Evolutionary conservation across 2,888 invertebrate genomes (phyloP), one percentile per base, ranked within the genome.

Genomic region (Cerceris rybyensis): DNA sequence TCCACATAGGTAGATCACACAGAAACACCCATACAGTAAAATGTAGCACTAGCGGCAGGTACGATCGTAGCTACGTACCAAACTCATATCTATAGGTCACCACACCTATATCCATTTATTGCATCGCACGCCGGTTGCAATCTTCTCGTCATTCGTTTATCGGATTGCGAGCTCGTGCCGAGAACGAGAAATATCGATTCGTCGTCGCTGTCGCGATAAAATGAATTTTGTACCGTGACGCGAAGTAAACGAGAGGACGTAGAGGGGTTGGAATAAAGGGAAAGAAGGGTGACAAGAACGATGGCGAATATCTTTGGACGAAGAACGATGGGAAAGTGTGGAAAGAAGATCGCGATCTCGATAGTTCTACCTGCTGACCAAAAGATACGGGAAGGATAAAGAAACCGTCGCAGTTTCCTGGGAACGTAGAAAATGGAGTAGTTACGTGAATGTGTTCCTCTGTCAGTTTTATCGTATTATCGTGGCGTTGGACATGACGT

Each of bases 121-220:
- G 78, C 76, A 71, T 78, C 14, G 73, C 60, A 66, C 70, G 72
- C 68, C 72, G 71, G 58, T 83, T 42, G 83, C 80, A 84, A 86
- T 86, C 80, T 84, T 86, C 80, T 81, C 86, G 68, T 71, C 75
- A 79, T 81, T 85, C 80, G 80, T 86, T 85, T 85, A 85, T 86
- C 79, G 80, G 75, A 83, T 86, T 77, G 81, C 70, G 43, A 85
- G 72, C 81, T 66, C 69, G 81, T 72, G 73, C 72, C 73, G 73
- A 78, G 52, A 80, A 80, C 72, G 73, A 81, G 79, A 86, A 70
- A 78, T 84, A 86, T 86, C 83, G 83, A 85, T 83, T 70, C 84
- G 75, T 75, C 76, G 79, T 58, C 60, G 67, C 63, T 76, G 74
- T 80, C 76, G 79, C 73, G 81, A 86, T 86, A 80, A 83, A 84